These are phyloP conservation scores for Drosophila carrolli DNA, from an alignment of 1,140 invertebrate genomes.

Conservation along the genomic window DNA sequence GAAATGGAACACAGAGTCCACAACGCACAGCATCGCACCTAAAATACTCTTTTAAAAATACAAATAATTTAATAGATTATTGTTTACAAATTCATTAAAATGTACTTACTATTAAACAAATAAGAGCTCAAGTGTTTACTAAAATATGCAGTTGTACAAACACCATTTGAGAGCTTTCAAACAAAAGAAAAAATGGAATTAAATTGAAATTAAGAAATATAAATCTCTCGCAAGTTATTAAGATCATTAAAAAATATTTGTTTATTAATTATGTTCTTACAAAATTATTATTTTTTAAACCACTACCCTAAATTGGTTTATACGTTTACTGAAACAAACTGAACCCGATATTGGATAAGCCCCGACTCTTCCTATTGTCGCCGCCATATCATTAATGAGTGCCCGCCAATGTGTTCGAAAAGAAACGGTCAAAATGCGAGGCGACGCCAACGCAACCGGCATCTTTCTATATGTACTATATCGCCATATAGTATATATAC, in stretches of 20 bases:
- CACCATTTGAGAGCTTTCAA: too few relatives aligned
- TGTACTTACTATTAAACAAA: too few relatives aligned
- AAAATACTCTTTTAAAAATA: conserved; percentile 19
- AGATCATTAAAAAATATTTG: too few relatives aligned
- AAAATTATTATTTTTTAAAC: too few relatives aligned
- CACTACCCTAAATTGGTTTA: too few relatives aligned
- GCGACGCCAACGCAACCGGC: conserved; percentile 57
- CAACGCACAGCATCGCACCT: neutral
- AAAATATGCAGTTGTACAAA: too few relatives aligned
- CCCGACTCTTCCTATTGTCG: neutral
- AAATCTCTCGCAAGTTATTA: too few relatives aligned
- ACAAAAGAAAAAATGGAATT: too few relatives aligned
- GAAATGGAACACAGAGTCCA: conserved; percentile 60
- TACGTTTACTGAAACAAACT: neutral
- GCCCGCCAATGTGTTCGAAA: conserved; percentile 36
- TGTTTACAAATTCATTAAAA: too few relatives aligned
- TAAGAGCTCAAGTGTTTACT: too few relatives aligned
- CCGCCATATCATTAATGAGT: conserved; percentile 54
- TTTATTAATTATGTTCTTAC: too few relatives aligned
- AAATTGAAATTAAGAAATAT: too few relatives aligned
- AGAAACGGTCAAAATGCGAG: conserved; percentile 47
- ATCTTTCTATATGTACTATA: conserved; percentile 18
- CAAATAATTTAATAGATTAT: neutral
- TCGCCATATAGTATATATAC: conserved; percentile 8
- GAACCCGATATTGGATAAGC: neutral